Conservation (phyloP, 2,113 vertebrate genomes). For the Platichthys stellatus region DNA sequence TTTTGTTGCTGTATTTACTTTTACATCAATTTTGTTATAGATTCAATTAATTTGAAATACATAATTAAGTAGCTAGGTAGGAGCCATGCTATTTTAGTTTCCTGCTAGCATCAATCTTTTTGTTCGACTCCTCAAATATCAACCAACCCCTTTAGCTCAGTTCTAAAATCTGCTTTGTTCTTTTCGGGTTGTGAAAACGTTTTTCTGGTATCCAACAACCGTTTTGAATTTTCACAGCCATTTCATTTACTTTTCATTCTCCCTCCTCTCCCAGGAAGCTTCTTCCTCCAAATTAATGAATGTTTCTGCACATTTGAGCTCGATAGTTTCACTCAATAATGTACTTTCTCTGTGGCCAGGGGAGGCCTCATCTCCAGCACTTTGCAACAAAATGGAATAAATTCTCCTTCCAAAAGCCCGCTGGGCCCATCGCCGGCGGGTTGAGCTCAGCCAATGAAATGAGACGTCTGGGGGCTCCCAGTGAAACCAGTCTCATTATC, state of each 20-base stretch:
- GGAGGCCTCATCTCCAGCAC: constrained; percentile 63
- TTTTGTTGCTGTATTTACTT: too few relatives aligned
- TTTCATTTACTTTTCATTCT: background rate
- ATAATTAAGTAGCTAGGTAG: too few relatives aligned
- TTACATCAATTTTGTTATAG: too few relatives aligned
- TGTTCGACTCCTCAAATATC: too few relatives aligned
- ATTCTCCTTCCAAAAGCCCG: constrained; percentile 48
- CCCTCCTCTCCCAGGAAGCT: background rate
- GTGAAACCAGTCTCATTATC: constrained; percentile 63
- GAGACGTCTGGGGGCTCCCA: constrained; percentile 31
- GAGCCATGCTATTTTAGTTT: too few relatives aligned
- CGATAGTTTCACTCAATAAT: constrained; percentile 50
- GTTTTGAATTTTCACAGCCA: background rate
- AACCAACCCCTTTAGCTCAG: too few relatives aligned
- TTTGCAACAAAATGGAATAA: constrained; percentile 68
- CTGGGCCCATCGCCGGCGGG: constrained; percentile 10
- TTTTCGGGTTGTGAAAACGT: background rate
- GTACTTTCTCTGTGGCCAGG: constrained; percentile 52
- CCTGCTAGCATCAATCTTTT: too few relatives aligned
- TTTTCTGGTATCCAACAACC: background rate
- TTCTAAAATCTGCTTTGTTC: too few relatives aligned
- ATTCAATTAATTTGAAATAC: too few relatives aligned
- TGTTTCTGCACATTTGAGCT: constrained; percentile 30
- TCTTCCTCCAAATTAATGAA: background rate
- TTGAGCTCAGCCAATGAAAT: constrained; percentile 63